Conservation (phyloP, 1,140 invertebrate species). For the Brachionus plicatilis region DNA sequence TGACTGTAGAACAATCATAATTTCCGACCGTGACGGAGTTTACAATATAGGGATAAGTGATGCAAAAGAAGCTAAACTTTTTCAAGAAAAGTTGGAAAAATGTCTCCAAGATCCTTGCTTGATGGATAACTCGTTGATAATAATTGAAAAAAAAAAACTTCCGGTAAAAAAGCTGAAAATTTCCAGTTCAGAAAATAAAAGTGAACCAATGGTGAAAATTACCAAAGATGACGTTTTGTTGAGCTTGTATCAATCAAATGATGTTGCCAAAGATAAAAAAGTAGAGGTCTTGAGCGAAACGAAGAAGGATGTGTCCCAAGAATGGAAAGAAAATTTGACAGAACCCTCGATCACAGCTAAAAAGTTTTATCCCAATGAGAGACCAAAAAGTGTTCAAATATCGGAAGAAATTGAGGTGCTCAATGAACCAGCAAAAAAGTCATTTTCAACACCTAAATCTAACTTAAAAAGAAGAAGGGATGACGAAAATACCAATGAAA, state of each 20-base stretch:
- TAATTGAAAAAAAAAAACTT: neutral
- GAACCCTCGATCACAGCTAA: neutral
- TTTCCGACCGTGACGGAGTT: neutral
- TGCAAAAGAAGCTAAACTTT: neutral
- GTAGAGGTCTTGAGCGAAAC: neutral
- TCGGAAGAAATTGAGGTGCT: neutral
- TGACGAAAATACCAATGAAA: neutral
- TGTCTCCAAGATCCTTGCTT: neutral
- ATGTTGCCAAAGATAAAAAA: neutral
- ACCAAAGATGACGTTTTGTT: neutral
- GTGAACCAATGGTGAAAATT: neutral
- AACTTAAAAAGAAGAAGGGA: neutral
- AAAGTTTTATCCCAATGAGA: neutral
- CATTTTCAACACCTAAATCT: neutral
- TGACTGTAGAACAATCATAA: neutral
- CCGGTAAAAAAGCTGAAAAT: neutral
- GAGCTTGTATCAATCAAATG: neutral
- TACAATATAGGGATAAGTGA: neutral
- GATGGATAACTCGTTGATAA: neutral
- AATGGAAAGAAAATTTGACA: neutral
- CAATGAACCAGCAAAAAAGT: neutral
- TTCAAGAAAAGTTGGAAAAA: constrained; percentile 12
- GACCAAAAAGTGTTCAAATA: neutral
- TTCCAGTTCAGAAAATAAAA: neutral
- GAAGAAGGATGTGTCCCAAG: neutral